Evolutionary conservation across 2,888 invertebrate species (phyloP).

Genomic region (Baronia brevicornis): DNA sequence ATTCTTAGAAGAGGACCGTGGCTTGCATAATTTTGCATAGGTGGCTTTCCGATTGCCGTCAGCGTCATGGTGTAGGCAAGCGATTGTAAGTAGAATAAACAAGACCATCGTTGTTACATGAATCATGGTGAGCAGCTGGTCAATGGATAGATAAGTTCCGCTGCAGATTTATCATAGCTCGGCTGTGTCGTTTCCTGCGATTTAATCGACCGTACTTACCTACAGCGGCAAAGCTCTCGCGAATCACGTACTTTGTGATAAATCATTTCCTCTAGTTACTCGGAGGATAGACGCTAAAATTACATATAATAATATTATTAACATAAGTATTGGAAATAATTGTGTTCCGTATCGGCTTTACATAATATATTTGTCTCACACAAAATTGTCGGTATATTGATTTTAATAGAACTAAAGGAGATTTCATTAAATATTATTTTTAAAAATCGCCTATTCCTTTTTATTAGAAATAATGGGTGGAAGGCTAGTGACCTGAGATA

Average conservation of each 20-base stretch:
- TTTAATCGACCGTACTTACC: conserved; percentile 50
- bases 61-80: conserved; percentile 28
- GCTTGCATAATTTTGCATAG: conserved; percentile 25
- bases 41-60: conserved; percentile 18
- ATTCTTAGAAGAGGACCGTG: conserved; percentile 13
- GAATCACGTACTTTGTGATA: conserved; percentile 64
- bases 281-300: conserved; percentile 29
- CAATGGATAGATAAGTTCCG: conserved; percentile 66
- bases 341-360: too few relatives aligned
- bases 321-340: too few relatives aligned
- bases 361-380: too few relatives aligned
- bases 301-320: too few relatives aligned
- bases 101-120: conserved; percentile 45
- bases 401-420: too few relatives aligned
- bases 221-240: conserved; percentile 37
- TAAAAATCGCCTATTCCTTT: too few relatives aligned
- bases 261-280: conserved; percentile 56
- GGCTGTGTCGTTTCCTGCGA: conserved; percentile 62
- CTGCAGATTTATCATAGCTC: conserved; percentile 44
- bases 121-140: conserved; percentile 53
- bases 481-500: too few relatives aligned
- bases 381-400: too few relatives aligned
- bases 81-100: conserved; percentile 42
- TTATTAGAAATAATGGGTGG: too few relatives aligned
- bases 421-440: too few relatives aligned